A percentile compares a stretch with the other conserved stretches of the same genome.
Conservation (phyloP, 2,888 invertebrate species). For the Spatulosminthurus flaviceps region DNA sequence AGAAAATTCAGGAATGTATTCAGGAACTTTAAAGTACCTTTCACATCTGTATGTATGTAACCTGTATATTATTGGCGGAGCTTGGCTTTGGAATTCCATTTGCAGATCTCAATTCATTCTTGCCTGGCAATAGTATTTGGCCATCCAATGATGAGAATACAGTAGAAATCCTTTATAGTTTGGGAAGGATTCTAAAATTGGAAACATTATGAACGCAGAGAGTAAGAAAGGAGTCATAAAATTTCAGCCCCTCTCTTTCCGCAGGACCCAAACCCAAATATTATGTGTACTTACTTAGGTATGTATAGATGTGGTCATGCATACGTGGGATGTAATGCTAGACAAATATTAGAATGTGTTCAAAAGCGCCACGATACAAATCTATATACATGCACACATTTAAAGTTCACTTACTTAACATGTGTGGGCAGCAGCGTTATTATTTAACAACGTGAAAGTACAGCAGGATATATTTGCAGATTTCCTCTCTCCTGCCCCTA, state of each 20-base stretch:
- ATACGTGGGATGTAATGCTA: too few species aligned
- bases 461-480: not conserved
- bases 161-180: conserved; percentile 13
- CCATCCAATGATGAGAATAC: not conserved
- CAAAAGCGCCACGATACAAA: too few species aligned
- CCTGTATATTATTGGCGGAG: not conserved
- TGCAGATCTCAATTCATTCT: conserved; percentile 14
- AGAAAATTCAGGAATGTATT: not conserved
- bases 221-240: conserved; percentile 4
- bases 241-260: not conserved
- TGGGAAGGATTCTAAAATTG: conserved; percentile 23
- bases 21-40: not conserved
- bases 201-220: conserved; percentile 13
- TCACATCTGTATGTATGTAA: not conserved
- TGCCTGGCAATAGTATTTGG: not conserved
- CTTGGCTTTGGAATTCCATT: not conserved
- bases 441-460: not conserved
- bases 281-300: too few species aligned
- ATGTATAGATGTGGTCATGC: too few species aligned
- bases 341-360: too few species aligned
- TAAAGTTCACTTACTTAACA: too few species aligned
- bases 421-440: not conserved
- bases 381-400: too few species aligned
- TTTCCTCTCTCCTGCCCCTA: not conserved
- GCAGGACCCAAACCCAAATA: too few species aligned